Evolutionary conservation across 2,797 vertebrate genomes (phyloP).

Genomic region (Scolopax rusticola): DNA sequence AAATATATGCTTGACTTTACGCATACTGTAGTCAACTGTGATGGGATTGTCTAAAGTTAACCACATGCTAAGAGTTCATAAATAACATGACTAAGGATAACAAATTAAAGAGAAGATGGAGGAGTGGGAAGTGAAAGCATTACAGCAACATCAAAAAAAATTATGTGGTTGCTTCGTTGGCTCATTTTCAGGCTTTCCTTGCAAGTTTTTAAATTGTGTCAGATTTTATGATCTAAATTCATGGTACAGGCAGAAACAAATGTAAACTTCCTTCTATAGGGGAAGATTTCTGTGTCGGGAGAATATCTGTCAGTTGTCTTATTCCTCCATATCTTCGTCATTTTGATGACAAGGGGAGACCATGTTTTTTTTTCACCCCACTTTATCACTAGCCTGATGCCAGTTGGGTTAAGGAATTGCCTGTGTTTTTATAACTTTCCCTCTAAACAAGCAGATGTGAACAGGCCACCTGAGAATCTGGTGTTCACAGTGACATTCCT

Average conservation of each 20-base stretch:
- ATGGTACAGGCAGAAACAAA: background rate
- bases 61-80: background rate
- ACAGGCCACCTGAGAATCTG: background rate
- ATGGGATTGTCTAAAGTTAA: conserved; percentile 23
- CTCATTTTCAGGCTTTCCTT: conserved; percentile 14
- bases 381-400: background rate
- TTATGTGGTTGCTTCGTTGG: background rate
- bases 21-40: background rate
- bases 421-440: background rate
- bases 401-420: background rate
- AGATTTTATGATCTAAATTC: conserved; percentile 1
- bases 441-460: background rate
- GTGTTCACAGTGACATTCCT: background rate
- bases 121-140: background rate
- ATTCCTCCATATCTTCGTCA: background rate
- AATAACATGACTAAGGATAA: background rate
- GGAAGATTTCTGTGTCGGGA: background rate
- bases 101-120: background rate
- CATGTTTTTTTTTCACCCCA: background rate
- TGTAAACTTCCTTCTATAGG: background rate
- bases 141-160: background rate
- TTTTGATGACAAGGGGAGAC: background rate
- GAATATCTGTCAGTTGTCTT: background rate
- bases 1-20: background rate
- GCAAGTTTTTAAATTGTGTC: background rate